Evolutionary conservation across 35 echinoderm and acorn worm genomes (phyloP), one percentile per base, ranked within the genome.

Genomic region (Apostichopus parvimensis): DNA sequence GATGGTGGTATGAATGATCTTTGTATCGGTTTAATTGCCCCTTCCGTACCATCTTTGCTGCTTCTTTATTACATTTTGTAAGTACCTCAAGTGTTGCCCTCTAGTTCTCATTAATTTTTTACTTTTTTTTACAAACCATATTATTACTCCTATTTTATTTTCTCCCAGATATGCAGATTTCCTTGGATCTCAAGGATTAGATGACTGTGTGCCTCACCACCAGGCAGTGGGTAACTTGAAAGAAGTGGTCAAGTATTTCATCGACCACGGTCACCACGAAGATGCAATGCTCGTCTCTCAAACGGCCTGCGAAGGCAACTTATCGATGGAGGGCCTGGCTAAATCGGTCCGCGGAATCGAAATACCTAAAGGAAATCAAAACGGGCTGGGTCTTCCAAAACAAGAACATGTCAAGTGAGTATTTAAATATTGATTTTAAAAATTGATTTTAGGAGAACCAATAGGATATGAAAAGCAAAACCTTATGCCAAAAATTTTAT

Each of bases 281-380:
- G 97, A 98, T 91, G 97, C 97, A 66, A 90, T 98, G 68, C 76
- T 95, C 7, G 93, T 98, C 13, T 90, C 97, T 2, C 94, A 98
- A 81, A 95, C 93, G 7, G 97, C 97, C 58, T 92, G 94, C 88
- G 97, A 98, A 88, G 93, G 93, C 9, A 87, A 79, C 73, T 53
- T 94, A 1, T 58, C 77, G 70, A 57, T 79, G 9, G 73, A 70
- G 23, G 75, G 54, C 13, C 11, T 34, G 21, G 61, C 60, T n/a
- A 56, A 17, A 21, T 22, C 88, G 45, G 76, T 86, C 45, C 1
- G 70, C 0, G 85, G 9, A n/a, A 73, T 55, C 17, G 24, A 81
- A 57, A 91, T 93, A 87, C 93, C 59, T 25, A 60, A 26, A 82
- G 53, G 52, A 55, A 88, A 93, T 34, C 94, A 93, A 8, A 95